These are phyloP conservation scores for Athalia circularis DNA, from an alignment of 2,888 invertebrate genomes.

Conservation along the genomic window DNA sequence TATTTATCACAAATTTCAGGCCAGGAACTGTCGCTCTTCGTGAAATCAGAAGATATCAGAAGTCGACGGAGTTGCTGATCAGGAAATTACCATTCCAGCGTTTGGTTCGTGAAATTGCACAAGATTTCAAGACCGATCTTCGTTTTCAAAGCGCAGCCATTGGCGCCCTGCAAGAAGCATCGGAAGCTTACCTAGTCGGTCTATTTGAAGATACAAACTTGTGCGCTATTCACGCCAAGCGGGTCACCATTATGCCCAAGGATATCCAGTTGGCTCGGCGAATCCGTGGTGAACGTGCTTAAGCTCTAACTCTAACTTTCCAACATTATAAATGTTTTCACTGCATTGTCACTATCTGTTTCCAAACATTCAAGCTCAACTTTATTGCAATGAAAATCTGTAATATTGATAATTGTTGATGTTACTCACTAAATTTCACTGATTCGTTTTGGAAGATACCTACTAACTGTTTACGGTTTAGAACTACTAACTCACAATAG, in stretches of 20 bases:
- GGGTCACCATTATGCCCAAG: constrained; percentile 98
- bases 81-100: constrained; percentile 97
- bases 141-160: constrained; percentile 97
- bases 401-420: no score
- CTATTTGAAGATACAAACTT: constrained; percentile 98
- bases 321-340: background rate
- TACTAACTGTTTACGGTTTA: background rate
- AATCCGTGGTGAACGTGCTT: constrained; percentile 97
- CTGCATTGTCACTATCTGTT: background rate
- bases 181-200: constrained; percentile 94
- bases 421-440: no score
- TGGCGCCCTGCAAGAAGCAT: constrained; percentile 93
- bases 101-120: constrained; percentile 96
- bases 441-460: no score
- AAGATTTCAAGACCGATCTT: constrained; percentile 97
- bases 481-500: background rate
- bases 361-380: background rate
- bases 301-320: constrained; percentile 71
- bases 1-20: constrained; percentile 69
- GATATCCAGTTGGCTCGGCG: constrained; percentile 97
- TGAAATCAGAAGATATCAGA: constrained; percentile 98
- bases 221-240: constrained; percentile 98
- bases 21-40: constrained; percentile 97
- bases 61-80: constrained; percentile 96
- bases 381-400: no score